Conservation (phyloP, 2,888 invertebrate species). For the Lacanobia wlatinum region DNA sequence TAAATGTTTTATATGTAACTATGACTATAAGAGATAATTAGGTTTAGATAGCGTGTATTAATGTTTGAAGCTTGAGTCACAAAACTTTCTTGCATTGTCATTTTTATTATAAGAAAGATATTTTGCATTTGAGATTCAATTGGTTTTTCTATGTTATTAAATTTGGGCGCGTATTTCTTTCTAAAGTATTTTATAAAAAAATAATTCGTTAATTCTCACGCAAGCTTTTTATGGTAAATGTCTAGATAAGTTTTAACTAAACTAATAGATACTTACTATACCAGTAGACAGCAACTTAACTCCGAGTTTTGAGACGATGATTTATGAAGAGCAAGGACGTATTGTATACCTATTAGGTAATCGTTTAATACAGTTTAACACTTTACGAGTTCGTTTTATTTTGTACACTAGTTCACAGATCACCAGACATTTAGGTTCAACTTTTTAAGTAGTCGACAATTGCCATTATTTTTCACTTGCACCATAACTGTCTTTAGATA, state of each 20-base stretch:
- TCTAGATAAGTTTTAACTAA: slow-evolving; percentile 60
- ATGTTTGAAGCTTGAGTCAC: slow-evolving; percentile 80
- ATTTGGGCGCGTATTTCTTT: slow-evolving; percentile 26
- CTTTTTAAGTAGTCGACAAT: slow-evolving; percentile 47
- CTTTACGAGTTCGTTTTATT: slow-evolving; percentile 78
- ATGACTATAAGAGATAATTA: slow-evolving; percentile 77
- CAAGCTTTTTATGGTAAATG: slow-evolving; percentile 63
- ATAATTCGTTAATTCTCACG: slow-evolving; percentile 37
- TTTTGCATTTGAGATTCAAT: slow-evolving; percentile 52
- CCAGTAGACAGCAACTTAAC: slow-evolving; percentile 57
- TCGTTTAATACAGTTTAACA: slow-evolving; percentile 87
- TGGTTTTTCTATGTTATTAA: slow-evolving; percentile 33
- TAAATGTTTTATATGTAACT: slow-evolving; percentile 84
- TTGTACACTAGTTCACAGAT: slow-evolving; percentile 62
- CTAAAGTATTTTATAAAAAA: slow-evolving; percentile 16
- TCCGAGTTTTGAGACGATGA: slow-evolving; percentile 61
- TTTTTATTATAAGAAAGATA: slow-evolving; percentile 65
- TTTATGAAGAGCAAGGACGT: slow-evolving; percentile 72
- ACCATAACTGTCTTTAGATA: slow-evolving; percentile 56
- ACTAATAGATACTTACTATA: slow-evolving; percentile 62
- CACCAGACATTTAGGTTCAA: slow-evolving; percentile 51
- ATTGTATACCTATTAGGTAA: slow-evolving; percentile 77
- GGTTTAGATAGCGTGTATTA: slow-evolving; percentile 82
- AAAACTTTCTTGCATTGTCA: slow-evolving; percentile 74
- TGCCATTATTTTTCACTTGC: slow-evolving; percentile 67